Evolutionary conservation across 2,113 vertebrate genomes (phyloP).

Genomic region (Raphicerus campestris): DNA sequence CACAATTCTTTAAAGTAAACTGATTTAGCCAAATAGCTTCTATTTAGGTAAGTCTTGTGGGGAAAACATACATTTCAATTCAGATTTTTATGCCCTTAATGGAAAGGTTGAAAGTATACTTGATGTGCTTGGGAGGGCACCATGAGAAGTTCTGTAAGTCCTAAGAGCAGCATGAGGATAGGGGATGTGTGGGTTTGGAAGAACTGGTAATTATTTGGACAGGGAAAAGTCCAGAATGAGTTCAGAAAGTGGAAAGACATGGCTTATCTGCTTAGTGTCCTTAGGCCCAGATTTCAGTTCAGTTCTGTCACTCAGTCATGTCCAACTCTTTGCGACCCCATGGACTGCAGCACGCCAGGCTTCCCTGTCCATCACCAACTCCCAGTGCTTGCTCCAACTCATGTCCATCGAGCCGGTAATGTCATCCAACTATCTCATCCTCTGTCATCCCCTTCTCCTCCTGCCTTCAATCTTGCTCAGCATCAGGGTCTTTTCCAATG

Average conservation of each 20-base stretch:
- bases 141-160: background rate
- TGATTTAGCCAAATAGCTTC: slow-evolving; percentile 48
- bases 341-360: background rate
- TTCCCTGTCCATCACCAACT: background rate
- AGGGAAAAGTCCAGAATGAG: background rate
- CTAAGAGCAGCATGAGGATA: background rate
- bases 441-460: background rate
- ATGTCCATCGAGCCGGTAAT: background rate
- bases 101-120: background rate
- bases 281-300: background rate
- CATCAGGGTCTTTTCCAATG: background rate
- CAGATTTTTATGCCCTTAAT: background rate
- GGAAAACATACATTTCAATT: background rate
- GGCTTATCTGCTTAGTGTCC: background rate
- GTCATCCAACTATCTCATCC: background rate
- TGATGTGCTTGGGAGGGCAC: background rate
- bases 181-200: background rate
- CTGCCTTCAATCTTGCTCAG: background rate
- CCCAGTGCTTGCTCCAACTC: background rate
- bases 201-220: background rate
- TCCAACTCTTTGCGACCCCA: accelerated
- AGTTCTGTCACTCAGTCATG: background rate
- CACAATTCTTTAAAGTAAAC: slow-evolving; percentile 39
- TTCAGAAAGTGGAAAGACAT: accelerated
- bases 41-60: background rate